Conservation (phyloP, 2,797 vertebrate species). For the Falco naumanni region DNA sequence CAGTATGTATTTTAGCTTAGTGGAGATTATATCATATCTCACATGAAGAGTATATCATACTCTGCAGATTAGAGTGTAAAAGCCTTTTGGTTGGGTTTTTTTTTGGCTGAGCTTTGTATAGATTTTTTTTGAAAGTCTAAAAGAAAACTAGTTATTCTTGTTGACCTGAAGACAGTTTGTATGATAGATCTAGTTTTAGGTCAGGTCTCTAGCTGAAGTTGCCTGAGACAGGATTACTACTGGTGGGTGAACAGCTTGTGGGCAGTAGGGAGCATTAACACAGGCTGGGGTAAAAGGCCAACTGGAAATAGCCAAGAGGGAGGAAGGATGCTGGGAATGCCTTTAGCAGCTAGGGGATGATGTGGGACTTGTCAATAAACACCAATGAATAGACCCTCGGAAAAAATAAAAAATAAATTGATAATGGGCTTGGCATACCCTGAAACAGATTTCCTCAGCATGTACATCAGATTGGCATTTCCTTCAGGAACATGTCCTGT, state of each 20-base stretch:
- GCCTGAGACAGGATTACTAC: not conserved
- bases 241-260: not conserved
- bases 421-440: not conserved
- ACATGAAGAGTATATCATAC: not conserved
- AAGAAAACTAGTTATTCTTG: slow-evolving; percentile 57
- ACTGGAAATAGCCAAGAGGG: not conserved
- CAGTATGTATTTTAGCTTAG: not conserved
- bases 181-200: not conserved
- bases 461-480: not conserved
- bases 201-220: not conserved
- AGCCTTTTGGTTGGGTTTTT: not conserved
- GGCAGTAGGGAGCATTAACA: not conserved
- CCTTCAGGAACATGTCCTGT: not conserved
- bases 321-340: not conserved
- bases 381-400: no score
- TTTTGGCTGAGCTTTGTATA: slow-evolving; percentile 57
- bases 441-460: not conserved
- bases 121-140: slow-evolving; percentile 62
- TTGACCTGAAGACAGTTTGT: slow-evolving; percentile 52
- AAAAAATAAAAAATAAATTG: not conserved
- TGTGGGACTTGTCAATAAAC: not conserved
- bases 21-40: no score
- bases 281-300: no score
- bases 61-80: not conserved
- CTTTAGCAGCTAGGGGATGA: no score